These are phyloP conservation scores for Calliphora vicina DNA, from an alignment of 1,140 invertebrate species.

Conservation along the genomic window DNA sequence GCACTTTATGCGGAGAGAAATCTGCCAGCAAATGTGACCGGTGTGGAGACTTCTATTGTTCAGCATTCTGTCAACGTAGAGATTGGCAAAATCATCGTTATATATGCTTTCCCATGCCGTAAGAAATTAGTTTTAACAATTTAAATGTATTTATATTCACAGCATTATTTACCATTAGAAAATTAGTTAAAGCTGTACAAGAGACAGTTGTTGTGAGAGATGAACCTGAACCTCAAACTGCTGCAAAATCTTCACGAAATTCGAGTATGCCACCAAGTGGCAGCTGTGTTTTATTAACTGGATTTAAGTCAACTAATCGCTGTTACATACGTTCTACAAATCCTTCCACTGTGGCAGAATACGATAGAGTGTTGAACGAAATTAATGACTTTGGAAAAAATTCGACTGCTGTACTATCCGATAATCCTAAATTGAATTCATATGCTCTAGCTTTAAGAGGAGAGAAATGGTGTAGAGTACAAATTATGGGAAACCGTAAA, in stretches of 20 bases:
- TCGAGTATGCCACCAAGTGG: neutral
- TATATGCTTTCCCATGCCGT: constrained; percentile 41
- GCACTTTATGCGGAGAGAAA: constrained; percentile 2
- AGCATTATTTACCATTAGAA: neutral
- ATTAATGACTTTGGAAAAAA: constrained; percentile 43
- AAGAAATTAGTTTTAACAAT: constrained; percentile 1
- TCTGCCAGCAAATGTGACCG: constrained; percentile 31
- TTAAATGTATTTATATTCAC: neutral
- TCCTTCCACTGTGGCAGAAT: constrained; percentile 39
- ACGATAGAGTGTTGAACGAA: constrained; percentile 41
- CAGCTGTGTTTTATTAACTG: constrained; percentile 16
- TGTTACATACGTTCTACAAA: constrained; percentile 46
- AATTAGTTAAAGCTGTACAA: neutral
- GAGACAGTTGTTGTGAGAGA: neutral
- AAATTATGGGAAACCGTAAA: constrained; percentile 20
- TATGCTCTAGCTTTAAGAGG: constrained; percentile 41
- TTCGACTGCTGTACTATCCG: neutral
- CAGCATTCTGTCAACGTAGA: constrained; percentile 26
- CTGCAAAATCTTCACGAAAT: neutral
- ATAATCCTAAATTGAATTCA: neutral
- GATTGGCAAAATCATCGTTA: constrained; percentile 40
- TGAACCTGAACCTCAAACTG: neutral
- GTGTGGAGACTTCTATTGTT: constrained; percentile 39
- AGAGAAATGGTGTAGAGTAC: constrained; percentile 41
- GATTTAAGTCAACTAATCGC: constrained; percentile 48